A percentile compares a stretch with the other conserved stretches of the same genome.
Evolutionary conservation across 2,113 vertebrate genomes (phyloP).

Genomic region (Mugil cephalus): DNA sequence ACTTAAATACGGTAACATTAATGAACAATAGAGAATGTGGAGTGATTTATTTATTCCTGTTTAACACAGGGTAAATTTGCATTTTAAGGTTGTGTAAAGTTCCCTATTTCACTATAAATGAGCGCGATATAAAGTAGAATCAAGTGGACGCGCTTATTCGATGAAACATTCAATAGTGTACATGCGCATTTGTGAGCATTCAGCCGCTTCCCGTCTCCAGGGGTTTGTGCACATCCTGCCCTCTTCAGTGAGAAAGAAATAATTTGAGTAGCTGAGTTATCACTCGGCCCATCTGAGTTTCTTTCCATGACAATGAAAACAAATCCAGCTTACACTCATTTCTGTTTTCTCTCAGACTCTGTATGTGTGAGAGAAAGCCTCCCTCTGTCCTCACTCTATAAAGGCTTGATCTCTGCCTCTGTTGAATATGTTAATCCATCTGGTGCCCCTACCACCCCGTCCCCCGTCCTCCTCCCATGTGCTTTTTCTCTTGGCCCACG

Average conservation of each 20-base stretch:
- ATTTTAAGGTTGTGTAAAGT: too few species aligned
- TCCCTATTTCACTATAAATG: too few species aligned
- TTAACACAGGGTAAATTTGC: too few species aligned
- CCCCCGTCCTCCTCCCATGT: constrained; percentile 65
- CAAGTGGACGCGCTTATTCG: background rate
- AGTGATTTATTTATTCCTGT: too few species aligned
- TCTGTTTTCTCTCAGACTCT: constrained; percentile 72
- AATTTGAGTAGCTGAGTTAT: constrained; percentile 56
- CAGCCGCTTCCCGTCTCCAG: background rate
- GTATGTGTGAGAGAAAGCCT: constrained; percentile 72
- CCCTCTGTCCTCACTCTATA: constrained; percentile 79
- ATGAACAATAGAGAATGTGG: too few species aligned
- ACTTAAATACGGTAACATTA: too few species aligned
- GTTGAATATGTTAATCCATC: constrained; percentile 87
- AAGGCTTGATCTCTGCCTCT: constrained; percentile 84
- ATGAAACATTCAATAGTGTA: background rate
- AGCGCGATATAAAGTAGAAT: too few species aligned
- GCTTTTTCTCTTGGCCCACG: constrained; percentile 76
- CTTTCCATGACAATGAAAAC: constrained; percentile 78
- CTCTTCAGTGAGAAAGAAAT: constrained; percentile 34
- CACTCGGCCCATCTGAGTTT: constrained; percentile 63
- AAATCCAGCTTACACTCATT: constrained; percentile 81
- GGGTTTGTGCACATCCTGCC: constrained; percentile 26
- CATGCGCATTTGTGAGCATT: background rate
- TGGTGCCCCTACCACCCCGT: constrained; percentile 65